phyloP scores from a whole-genome alignment of 2,888 invertebrate species.

The Lepidochrysops patricia region DNA sequence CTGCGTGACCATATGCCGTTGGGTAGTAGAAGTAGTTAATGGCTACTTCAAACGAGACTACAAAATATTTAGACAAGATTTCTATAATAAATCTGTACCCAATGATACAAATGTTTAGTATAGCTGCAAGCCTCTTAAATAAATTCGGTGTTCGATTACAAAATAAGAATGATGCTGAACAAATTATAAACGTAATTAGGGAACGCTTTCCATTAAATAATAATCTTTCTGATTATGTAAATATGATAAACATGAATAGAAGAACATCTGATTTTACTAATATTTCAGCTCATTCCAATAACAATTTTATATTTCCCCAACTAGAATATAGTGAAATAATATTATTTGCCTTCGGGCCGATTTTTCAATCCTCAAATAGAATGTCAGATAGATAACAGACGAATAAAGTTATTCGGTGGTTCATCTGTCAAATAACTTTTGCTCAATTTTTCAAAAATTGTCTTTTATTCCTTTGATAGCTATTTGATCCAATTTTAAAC shows the following conservation, averaged over 20 bases:
- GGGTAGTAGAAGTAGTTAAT: slow-evolving; percentile 6
- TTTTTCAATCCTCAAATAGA: no score
- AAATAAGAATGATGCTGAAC: slow-evolving; percentile 17
- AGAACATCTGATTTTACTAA: slow-evolving; percentile 14
- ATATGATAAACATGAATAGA: slow-evolving; percentile 15
- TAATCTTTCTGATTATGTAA: slow-evolving; percentile 14
- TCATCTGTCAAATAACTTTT: no score
- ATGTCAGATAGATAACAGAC: no score
- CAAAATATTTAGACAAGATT: not conserved
- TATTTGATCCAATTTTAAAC: no score
- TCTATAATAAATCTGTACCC: not conserved
- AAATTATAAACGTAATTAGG: slow-evolving; percentile 13
- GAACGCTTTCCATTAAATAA: slow-evolving; percentile 13
- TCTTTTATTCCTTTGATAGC: no score
- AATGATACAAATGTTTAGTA: slow-evolving; percentile 6
- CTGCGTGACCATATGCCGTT: slow-evolving; percentile 8
- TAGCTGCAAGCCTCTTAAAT: slow-evolving; percentile 19
- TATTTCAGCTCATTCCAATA: slow-evolving; percentile 12
- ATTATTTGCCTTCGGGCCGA: no score
- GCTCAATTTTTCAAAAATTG: no score
- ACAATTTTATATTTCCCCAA: slow-evolving; percentile 10
- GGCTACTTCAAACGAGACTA: not conserved
- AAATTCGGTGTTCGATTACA: slow-evolving; percentile 16
- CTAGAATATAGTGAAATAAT: slow-evolving; percentile 15
- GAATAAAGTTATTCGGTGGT: no score